Conservation (phyloP, 2,113 vertebrate species). For the Hemiscyllium ocellatum region DNA sequence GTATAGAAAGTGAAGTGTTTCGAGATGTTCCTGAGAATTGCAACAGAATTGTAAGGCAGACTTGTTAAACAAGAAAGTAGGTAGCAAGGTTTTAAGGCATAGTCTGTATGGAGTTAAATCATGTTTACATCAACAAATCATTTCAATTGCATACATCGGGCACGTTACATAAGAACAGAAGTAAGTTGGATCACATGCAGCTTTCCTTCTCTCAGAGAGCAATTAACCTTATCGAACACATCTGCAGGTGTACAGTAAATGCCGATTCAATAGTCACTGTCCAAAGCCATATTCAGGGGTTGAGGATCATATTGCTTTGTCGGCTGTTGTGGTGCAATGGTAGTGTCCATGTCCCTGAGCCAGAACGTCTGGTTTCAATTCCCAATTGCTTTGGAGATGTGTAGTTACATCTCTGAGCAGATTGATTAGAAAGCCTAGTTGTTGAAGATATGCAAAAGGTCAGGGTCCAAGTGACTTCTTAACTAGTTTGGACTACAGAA, state of each 20-base stretch:
- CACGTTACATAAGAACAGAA: background rate
- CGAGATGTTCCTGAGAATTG: background rate
- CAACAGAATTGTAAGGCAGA: background rate
- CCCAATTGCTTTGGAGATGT: too few relatives aligned
- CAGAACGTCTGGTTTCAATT: too few relatives aligned
- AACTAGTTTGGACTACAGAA: background rate
- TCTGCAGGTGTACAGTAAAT: background rate
- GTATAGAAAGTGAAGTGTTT: background rate
- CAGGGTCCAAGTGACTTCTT: background rate
- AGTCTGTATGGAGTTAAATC: too few relatives aligned
- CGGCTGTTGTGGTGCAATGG: too few relatives aligned
- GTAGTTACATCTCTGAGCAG: too few relatives aligned
- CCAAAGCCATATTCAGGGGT: background rate
- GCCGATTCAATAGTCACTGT: background rate
- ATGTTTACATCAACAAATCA: background rate
- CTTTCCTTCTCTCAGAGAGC: background rate
- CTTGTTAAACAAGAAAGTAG: background rate
- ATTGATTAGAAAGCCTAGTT: too few relatives aligned
- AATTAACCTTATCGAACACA: background rate
- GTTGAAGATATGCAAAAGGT: background rate
- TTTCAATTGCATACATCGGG: background rate
- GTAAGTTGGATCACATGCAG: background rate
- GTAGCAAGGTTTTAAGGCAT: too few relatives aligned
- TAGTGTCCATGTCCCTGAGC: too few relatives aligned
- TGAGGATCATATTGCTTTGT: too few relatives aligned